Conservation (phyloP, 2,888 invertebrate genomes). For the Meteorus cinctellus region DNA sequence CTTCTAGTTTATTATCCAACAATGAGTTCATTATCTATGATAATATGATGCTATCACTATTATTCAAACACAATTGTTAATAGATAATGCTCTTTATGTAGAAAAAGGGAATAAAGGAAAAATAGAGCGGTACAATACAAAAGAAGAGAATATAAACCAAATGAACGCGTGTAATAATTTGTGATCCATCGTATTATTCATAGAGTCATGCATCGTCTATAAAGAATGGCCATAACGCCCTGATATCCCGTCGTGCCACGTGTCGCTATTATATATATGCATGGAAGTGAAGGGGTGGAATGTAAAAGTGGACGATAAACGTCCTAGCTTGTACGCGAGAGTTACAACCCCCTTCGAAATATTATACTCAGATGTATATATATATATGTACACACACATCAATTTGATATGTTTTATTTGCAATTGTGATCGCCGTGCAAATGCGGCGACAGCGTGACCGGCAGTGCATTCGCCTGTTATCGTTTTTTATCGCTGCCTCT, state of each 20-base stretch:
- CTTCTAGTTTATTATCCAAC: too few species aligned
- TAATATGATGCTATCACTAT: neutral
- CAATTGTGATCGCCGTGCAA: conserved; percentile 10
- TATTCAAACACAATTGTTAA: neutral
- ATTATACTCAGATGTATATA: conserved; percentile 6
- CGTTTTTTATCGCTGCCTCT: conserved; percentile 10
- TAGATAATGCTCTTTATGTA: too few species aligned
- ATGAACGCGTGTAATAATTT: conserved; percentile 34
- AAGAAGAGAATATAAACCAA: neutral
- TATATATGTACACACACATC: too few species aligned
- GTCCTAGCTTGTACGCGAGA: conserved; percentile 37
- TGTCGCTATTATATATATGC: neutral
- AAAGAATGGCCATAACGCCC: conserved; percentile 22
- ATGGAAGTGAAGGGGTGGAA: conserved; percentile 1
- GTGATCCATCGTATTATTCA: conserved; percentile 21
- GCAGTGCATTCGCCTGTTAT: conserved; percentile 6
- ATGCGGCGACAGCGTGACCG: conserved; percentile 16
- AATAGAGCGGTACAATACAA: neutral
- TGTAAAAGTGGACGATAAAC: conserved; percentile 42
- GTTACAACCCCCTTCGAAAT: conserved; percentile 35
- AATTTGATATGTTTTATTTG: conserved; percentile 25
- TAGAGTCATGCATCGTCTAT: conserved; percentile 13
- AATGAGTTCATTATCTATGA: too few species aligned
- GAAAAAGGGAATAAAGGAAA: neutral
- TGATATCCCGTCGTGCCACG: conserved; percentile 13